Percentiles rank a stretch among this genome's conserved stretches.
Conservation (phyloP, 2,888 invertebrate genomes). For the Blera fallax region DNA sequence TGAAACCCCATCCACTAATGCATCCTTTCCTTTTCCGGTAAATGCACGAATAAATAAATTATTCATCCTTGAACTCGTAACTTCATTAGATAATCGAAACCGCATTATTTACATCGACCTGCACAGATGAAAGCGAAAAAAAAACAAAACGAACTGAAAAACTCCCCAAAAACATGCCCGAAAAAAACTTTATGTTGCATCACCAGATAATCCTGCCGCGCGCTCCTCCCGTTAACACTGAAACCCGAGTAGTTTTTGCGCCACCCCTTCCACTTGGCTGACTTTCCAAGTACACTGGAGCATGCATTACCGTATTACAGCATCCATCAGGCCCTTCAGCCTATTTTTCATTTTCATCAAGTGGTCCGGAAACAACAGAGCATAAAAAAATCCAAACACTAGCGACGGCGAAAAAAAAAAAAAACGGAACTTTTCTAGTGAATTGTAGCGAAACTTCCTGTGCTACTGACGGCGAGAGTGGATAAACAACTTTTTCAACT, state of each 20-base stretch:
- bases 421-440: slow-evolving; percentile 23
- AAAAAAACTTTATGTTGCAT: slow-evolving; percentile 53
- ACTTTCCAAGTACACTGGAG: slow-evolving; percentile 61
- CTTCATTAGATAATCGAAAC: slow-evolving; percentile 60
- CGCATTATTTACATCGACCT: slow-evolving; percentile 29
- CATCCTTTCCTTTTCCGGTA: not conserved
- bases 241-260: too few species aligned
- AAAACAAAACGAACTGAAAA: not conserved
- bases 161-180: not conserved
- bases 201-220: slow-evolving; percentile 44
- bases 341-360: slow-evolving; percentile 73
- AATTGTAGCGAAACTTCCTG: slow-evolving; percentile 64
- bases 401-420: slow-evolving; percentile 3
- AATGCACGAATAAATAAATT: slow-evolving; percentile 8
- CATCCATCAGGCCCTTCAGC: slow-evolving; percentile 67
- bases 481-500: slow-evolving; percentile 56
- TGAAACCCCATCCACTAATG: not conserved
- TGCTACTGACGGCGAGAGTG: slow-evolving; percentile 26
- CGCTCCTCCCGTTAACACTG: too few species aligned
- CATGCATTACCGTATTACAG: slow-evolving; percentile 69
- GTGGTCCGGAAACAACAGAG: slow-evolving; percentile 66
- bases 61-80: slow-evolving; percentile 46
- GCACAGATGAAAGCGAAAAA: not conserved
- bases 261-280: slow-evolving; percentile 56
- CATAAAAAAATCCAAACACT: slow-evolving; percentile 18